A percentile compares a stretch with the other conserved stretches of the same genome.
Conservation (phyloP, 2,797 vertebrate species). For the Crenichthys baileyi region DNA sequence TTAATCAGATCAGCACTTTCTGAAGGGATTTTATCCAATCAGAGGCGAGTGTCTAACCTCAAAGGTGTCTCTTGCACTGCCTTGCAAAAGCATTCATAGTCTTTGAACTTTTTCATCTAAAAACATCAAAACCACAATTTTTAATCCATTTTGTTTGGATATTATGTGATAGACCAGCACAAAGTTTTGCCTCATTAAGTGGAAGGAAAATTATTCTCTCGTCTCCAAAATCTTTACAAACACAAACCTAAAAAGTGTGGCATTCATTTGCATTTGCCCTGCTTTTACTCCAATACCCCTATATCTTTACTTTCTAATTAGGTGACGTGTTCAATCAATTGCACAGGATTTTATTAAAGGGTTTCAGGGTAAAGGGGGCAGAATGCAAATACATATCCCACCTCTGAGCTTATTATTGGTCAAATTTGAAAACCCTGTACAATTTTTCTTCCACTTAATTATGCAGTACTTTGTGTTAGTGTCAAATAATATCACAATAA, state of each 20-base stretch:
- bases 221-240: too few relatives aligned
- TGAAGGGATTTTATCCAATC: slow-evolving; percentile 17
- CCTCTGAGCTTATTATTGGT: neutral
- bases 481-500: neutral
- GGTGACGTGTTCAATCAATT: neutral
- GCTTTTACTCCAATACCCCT: neutral
- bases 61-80: slow-evolving; percentile 1
- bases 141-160: too few relatives aligned
- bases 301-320: neutral
- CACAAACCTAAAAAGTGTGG: too few relatives aligned
- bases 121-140: neutral
- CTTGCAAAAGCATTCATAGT: neutral
- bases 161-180: too few relatives aligned
- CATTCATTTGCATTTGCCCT: neutral
- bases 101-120: neutral
- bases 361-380: neutral
- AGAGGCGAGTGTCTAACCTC: slow-evolving; percentile 4
- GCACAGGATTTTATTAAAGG: neutral
- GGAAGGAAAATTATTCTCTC: too few relatives aligned
- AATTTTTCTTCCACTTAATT: neutral
- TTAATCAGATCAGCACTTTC: slow-evolving; percentile 25
- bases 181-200: too few relatives aligned
- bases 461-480: neutral
- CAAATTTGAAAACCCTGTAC: neutral
- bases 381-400: neutral